These are phyloP conservation scores for Eulemur albifrons DNA, from an alignment of 2,797 vertebrate genomes.

Conservation along the genomic window DNA sequence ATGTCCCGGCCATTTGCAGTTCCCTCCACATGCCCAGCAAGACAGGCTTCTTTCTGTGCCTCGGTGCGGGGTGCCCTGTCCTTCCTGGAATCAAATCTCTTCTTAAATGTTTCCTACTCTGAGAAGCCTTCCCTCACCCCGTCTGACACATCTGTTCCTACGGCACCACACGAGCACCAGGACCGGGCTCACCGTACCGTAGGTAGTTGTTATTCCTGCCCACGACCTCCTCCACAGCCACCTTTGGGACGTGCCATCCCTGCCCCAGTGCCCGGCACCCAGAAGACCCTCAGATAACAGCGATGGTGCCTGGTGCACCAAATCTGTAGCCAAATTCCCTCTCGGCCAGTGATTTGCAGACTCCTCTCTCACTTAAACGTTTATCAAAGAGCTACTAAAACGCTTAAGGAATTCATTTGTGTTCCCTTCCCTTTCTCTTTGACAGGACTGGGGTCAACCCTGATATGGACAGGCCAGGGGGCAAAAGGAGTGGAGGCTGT, in stretches of 20 bases:
- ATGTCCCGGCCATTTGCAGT: not conserved
- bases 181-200: accelerated
- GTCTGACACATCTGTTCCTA: not conserved
- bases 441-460: not conserved
- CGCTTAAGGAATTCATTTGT: not conserved
- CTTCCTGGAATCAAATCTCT: not conserved
- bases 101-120: not conserved
- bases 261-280: not conserved
- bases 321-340: not conserved
- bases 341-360: not conserved
- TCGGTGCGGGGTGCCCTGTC: not conserved
- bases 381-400: not conserved
- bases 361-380: not conserved
- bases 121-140: not conserved
- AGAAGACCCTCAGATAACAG: not conserved
- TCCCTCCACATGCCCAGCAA: not conserved
- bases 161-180: accelerated
- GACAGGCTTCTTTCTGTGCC: not conserved
- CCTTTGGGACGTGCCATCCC: not conserved
- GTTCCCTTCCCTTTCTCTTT: not conserved
- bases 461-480: not conserved
- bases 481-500: not conserved
- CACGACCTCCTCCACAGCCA: not conserved
- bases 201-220: not conserved
- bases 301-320: not conserved